Evolutionary conservation across 2,797 vertebrate genomes (phyloP).

Genomic region (Lycodopsis pacificus): DNA sequence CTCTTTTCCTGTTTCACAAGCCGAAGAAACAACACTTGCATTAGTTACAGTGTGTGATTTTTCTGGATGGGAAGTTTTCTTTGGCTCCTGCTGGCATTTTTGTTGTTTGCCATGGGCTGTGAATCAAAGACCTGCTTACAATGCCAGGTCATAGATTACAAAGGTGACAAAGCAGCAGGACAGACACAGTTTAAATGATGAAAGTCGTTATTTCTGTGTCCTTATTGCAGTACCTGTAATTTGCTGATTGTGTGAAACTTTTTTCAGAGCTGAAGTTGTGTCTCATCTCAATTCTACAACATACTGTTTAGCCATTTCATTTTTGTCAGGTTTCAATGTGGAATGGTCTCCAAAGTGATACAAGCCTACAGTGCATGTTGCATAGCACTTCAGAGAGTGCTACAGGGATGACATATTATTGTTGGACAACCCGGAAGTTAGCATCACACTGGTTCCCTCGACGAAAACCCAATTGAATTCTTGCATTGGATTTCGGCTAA

Average conservation of each 20-base stretch:
- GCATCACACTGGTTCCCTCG: background rate
- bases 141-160: constrained; percentile 3
- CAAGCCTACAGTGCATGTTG: background rate
- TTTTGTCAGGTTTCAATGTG: background rate
- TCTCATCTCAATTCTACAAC: background rate
- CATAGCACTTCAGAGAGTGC: background rate
- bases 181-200: background rate
- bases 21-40: constrained; percentile 48
- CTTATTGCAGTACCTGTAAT: background rate
- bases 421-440: background rate
- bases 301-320: background rate
- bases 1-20: constrained; percentile 57
- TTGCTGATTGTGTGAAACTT: background rate
- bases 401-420: background rate
- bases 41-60: constrained; percentile 47
- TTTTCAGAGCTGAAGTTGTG: background rate
- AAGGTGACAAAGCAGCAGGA: constrained; percentile 6
- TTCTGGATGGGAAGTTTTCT: constrained; percentile 49
- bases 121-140: constrained; percentile 24
- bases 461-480: background rate
- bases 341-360: background rate
- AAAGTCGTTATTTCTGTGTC: background rate
- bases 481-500: background rate
- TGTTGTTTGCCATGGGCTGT: constrained; percentile 24
- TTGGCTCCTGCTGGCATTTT: constrained; percentile 31